Percentiles rank a stretch among this genome's conserved stretches.
Evolutionary conservation across 2,797 vertebrate genomes (phyloP).

Genomic region (Phataginus tricuspis): DNA sequence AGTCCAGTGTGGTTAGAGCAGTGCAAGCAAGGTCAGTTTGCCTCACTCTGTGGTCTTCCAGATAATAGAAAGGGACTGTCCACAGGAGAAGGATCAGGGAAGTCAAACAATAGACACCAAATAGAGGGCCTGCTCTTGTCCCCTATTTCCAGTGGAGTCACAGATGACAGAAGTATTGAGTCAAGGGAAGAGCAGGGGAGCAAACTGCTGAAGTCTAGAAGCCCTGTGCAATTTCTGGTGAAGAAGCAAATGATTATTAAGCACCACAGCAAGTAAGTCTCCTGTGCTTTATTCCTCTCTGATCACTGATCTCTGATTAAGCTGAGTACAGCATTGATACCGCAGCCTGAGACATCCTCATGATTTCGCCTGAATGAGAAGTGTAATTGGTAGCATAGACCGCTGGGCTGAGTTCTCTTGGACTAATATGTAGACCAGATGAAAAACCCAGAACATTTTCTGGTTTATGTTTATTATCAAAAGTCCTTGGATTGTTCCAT

Average conservation of each 20-base stretch:
- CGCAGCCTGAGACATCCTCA: neutral
- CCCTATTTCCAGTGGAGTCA: slow-evolving; percentile 50
- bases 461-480: slow-evolving; percentile 45
- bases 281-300: slow-evolving; percentile 16
- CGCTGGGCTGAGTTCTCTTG: neutral
- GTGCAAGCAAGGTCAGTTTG: neutral
- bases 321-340: slow-evolving; percentile 6
- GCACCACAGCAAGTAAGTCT: neutral
- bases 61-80: neutral
- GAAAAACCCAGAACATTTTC: slow-evolving; percentile 25
- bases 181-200: slow-evolving; percentile 37
- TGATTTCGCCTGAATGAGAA: slow-evolving; percentile 36
- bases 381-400: neutral
- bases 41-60: neutral
- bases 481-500: neutral
- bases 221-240: slow-evolving; percentile 44
- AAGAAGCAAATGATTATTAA: slow-evolving; percentile 56
- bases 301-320: slow-evolving; percentile 36
- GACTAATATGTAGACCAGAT: neutral
- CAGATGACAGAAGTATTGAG: slow-evolving; percentile 12
- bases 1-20: neutral
- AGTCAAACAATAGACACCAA: slow-evolving; percentile 9
- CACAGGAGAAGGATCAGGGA: neutral
- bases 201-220: slow-evolving; percentile 2
- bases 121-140: neutral